Evolutionary conservation across 2,888 invertebrate genomes (phyloP), one percentile per base, ranked within the genome.

Genomic region (Dysmachus trigonus): DNA sequence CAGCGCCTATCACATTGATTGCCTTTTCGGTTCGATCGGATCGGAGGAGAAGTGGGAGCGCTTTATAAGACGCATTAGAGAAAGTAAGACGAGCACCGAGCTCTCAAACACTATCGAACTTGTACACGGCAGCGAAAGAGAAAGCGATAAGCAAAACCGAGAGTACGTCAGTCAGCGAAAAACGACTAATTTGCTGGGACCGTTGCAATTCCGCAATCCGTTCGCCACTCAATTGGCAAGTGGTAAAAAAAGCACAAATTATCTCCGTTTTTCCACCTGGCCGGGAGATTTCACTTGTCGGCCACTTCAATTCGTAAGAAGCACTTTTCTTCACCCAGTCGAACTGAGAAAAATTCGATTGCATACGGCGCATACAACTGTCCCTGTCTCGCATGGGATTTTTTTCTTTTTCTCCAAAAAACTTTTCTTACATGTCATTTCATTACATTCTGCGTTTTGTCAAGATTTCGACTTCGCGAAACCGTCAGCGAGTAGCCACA

Each of bases 391-490:
- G 27, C 72, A 27, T 72, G 41, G 13, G n/a, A n/a, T n/a, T n/a
- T n/a, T n/a, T n/a, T n/a, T 77, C 22, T 72, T 72, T 30, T 83
- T 72, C 72, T 83, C 41, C 72, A 35, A 76, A 41, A 76, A 81
- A 72, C 38, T 83, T 82, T 83, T 83, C 83, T 83, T 83, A 83
- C 83, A 83, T 83, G 83, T 83, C 83, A 83, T 30, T 83, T 83
- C 83, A 83, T 38, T 83, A 72, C 83, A 72, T 72, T 83, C 72
- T 83, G 83, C 83, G 83, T 83, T 83, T 72, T 83, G 72, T 72
- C 72, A 72, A 72, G 30, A 72, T 72, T 72, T 41, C 41, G 35
- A 33, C 22, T 38, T 22, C 33, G 35, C 33, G 18, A 47, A 77
- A 77, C 27, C 27, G 62, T 27, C 62, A 62, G 27, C 22, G 27